Base-by-base conservation (phyloP, 2,888 invertebrate species). In the Philereme transversata region DNA sequence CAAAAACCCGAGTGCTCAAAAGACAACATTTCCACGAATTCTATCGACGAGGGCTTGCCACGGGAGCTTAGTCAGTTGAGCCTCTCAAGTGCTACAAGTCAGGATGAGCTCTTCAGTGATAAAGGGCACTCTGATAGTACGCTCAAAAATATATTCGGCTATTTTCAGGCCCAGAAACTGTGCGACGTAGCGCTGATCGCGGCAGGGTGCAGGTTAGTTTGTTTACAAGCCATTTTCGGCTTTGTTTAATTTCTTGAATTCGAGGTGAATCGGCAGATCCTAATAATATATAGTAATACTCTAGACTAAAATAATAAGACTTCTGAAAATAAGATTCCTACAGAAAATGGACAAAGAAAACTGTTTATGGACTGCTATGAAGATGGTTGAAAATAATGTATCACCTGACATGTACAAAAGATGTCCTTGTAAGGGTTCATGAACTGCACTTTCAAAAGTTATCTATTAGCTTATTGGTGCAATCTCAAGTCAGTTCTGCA, bases 121-220 rank as follows among this genome's bases (percentile, higher is more conserved):
- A 93, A 94, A 74, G 95, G 96, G 78, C 97, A 98, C 89, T 96
- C 98, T 5, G 96, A 97, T 79, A 94, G 93, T 59, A 96, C 97
- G 76, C 93, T 98, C 55, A 95, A 94, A 71, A 95, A 96, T 78
- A 97, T 98, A 95, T 96, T 96, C 82, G 93, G 94, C 55, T 97
- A 97, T 90, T 94, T 96, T 69, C 95, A 96, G 78, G 95, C 96
- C 62, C 95, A 96, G 75, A 96, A 97, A 85, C 92, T 98, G 55
- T 97, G 97, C 81, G 98, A 98, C 93, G 96, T 98, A 52, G 95
- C 95, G 22, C 94, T 98, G 34, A 95, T 98, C 73, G 97, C 97
- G 64, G 97, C 96, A 81, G 94, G 94, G 62, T 93, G 93, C 85
- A 94, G 94, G 94, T 94, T 78, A 74, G 82, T 74, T 71, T 68